A percentile compares a stretch with the other conserved stretches of the same genome.
These are phyloP conservation scores for Argyresthia albistria DNA, from an alignment of 2,888 invertebrate genomes.

Conservation along the genomic window DNA sequence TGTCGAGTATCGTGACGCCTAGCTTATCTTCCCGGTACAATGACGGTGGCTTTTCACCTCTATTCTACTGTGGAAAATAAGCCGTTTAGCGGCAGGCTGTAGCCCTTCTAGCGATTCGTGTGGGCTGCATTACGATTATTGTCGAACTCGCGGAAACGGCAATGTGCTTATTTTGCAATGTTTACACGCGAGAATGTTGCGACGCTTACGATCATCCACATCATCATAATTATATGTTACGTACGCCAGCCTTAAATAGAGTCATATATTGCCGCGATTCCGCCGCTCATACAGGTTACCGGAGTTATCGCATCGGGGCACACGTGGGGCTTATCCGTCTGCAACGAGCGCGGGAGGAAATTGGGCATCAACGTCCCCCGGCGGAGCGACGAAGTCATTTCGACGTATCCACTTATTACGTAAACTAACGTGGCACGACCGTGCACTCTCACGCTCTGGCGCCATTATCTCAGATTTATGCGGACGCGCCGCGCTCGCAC, in stretches of 20 bases:
- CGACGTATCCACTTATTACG: slow-evolving; percentile 53
- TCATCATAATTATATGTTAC: not conserved
- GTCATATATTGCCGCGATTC: slow-evolving; percentile 7
- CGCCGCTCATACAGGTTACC: not conserved
- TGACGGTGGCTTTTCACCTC: slow-evolving; percentile 22
- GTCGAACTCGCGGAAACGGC: slow-evolving; percentile 32
- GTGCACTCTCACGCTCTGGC: slow-evolving; percentile 55
- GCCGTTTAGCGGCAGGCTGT: slow-evolving; percentile 28
- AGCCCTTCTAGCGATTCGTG: slow-evolving; percentile 35
- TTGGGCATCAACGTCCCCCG: slow-evolving; percentile 30
- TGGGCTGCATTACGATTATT: slow-evolving; percentile 28
- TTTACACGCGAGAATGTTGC: not conserved
- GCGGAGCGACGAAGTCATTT: slow-evolving; percentile 29
- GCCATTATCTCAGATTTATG: slow-evolving; percentile 58
- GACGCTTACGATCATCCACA: not conserved
- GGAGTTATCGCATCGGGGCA: slow-evolving; percentile 5
- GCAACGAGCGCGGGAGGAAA: slow-evolving; percentile 24
- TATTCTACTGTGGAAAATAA: slow-evolving; percentile 24
- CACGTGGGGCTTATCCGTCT: slow-evolving; percentile 23
- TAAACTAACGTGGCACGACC: slow-evolving; percentile 55
- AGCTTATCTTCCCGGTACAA: slow-evolving; percentile 15
- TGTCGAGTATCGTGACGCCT: slow-evolving; percentile 14
- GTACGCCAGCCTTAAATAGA: slow-evolving; percentile 2
- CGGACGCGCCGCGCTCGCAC: slow-evolving; percentile 45
- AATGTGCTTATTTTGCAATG: not conserved